Conservation (phyloP, 2,888 invertebrate genomes). For the Strigamia maritima region DNA sequence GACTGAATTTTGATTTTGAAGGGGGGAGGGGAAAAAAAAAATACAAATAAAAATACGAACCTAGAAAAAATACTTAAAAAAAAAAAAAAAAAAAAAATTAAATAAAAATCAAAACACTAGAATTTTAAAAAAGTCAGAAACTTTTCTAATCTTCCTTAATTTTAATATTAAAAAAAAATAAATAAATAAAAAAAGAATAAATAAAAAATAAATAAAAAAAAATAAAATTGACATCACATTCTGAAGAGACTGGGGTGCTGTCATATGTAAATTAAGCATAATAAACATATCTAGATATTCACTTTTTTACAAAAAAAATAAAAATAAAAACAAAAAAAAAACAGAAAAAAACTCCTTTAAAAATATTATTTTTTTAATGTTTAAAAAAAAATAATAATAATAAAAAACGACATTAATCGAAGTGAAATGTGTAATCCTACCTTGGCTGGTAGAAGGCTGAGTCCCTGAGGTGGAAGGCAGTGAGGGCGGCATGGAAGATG, state of each 20-base stretch:
- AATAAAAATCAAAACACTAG: not conserved
- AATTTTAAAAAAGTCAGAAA: not conserved
- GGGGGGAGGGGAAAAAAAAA: too few relatives aligned
- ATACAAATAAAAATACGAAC: not conserved
- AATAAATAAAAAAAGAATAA: not conserved
- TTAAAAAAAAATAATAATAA: not conserved
- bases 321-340: not conserved
- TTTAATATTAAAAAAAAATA: not conserved
- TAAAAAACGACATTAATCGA: not conserved
- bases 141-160: not conserved
- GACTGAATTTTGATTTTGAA: too few relatives aligned
- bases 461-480: conserved; percentile 39
- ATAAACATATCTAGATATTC: not conserved
- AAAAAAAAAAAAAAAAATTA: not conserved
- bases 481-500: conserved; percentile 26
- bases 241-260: conserved; percentile 37
- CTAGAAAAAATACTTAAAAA: too few relatives aligned
- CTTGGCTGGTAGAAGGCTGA: conserved; percentile 37
- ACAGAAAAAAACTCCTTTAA: not conserved
- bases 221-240: conserved; percentile 1
- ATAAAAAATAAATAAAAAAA: not conserved
- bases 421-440: conserved; percentile 25
- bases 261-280: not conserved
- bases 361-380: too few relatives aligned
- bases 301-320: not conserved